phyloP scores from a whole-genome alignment of 2,888 invertebrate species.

The Andrena fulva region DNA sequence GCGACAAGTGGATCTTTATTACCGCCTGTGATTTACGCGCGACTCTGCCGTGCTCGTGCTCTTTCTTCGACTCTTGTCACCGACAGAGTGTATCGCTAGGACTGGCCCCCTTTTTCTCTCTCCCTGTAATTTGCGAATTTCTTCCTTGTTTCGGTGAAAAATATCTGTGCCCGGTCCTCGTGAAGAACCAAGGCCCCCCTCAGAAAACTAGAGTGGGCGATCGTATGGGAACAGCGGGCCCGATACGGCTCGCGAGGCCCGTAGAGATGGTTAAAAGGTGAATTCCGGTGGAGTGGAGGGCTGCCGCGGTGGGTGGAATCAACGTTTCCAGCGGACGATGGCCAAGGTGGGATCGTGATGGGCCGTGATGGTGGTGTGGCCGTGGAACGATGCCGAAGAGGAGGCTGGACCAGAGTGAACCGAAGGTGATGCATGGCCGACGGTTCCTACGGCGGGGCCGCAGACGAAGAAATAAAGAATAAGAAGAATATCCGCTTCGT shows the following conservation, averaged over 20 bases:
- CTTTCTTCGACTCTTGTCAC: constrained; percentile 71
- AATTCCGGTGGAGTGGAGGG: constrained; percentile 42
- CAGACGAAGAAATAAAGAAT: constrained; percentile 82
- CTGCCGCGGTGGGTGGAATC: constrained; percentile 82
- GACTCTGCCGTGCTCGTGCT: constrained; percentile 65
- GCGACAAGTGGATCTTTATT: constrained; percentile 75
- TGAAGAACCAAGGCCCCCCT: no score
- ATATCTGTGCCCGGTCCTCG: neutral
- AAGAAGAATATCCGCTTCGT: constrained; percentile 83
- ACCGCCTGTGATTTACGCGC: constrained; percentile 69
- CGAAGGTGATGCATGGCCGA: constrained; percentile 84
- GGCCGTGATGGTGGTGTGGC: constrained; percentile 75
- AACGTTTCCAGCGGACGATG: constrained; percentile 74
- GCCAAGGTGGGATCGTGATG: constrained; percentile 79
- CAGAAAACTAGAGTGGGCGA: neutral
- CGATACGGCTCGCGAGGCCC: neutral
- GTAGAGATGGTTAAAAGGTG: constrained; percentile 43
- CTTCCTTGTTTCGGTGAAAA: neutral
- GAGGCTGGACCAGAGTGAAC: constrained; percentile 82
- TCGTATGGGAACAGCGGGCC: neutral
- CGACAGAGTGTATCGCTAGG: constrained; percentile 44
- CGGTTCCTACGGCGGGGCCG: constrained; percentile 79
- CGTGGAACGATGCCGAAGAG: constrained; percentile 75
- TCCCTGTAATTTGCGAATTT: constrained; percentile 4
- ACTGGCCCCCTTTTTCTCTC: neutral